Base-by-base conservation (phyloP, 2,797 vertebrate species). In the Micropoecilia bifurca region DNA sequence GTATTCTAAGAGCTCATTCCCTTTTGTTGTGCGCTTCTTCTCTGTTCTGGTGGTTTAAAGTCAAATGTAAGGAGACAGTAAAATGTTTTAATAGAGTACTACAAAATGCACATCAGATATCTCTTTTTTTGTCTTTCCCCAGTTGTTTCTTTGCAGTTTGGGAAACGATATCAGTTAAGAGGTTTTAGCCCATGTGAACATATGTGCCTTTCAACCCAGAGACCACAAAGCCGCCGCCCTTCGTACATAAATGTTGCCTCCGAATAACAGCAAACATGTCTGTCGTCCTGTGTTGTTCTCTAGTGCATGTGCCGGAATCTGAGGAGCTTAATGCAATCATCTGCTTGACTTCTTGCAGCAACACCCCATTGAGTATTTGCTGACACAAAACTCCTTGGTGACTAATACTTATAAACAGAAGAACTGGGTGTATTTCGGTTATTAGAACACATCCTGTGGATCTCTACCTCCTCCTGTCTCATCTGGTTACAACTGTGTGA, bases 401-500 rank as follows among this genome's bases (percentile, higher is more conserved):
- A 68, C 68, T 76, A 76, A 79, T 57, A 33, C 41, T 69, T 79
- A 86, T 79, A 80, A 39, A 43, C 59, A 22, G 63, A n/a, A 71
- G 61, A 47, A 57, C 72, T 71, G 18, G 4, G 75, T 48, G 68
- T 66, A 33, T 86, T 87, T 80, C 61, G 18, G 57, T 68, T 76
- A 33, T 81, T 59, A 72, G 57, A 46, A 55, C 53, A 73, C 50
- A 69, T 83, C 73, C 68, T 61, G 33, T 76, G 1, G 46, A 18
- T 57, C 36, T 71, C 75, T 81, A 28, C 75, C 14, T 80, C 74
- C 78, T 77, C 30, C 47, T 71, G 61, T 85, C 83, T 81, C 72
- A 80, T 78, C 63, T 41, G 25, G 43, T 39, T 73, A 18, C 53
- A 22, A 61, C 47, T 75, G 75, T 78, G 79, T 68, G 81, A 83